These are phyloP conservation scores for Parasteatoda lunata DNA, from an alignment of 2,888 invertebrate species.

Conservation along the genomic window DNA sequence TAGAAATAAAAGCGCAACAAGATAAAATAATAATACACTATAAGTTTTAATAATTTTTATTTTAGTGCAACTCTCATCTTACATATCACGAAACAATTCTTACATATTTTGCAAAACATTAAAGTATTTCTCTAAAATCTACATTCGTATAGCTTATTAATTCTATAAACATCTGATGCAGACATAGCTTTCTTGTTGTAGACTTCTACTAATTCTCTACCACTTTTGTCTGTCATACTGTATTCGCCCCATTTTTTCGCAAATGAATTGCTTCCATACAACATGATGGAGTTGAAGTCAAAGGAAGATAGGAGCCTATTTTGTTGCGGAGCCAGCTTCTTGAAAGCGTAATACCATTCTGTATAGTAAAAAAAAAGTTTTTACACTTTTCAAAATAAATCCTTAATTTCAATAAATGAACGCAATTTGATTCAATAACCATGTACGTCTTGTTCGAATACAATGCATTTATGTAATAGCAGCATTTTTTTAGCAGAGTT, in stretches of 20 bases:
- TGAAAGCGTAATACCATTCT: background rate
- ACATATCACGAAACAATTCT: too few species aligned
- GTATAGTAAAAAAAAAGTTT: background rate
- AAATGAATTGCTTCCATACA: background rate
- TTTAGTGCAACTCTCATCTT: too few species aligned
- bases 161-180: background rate
- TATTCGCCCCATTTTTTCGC: background rate
- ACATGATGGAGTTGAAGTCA: background rate
- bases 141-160: conserved; percentile 27
- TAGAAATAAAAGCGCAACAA: too few species aligned
- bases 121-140: background rate
- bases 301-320: background rate
- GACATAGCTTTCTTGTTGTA: background rate
- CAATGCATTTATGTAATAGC: too few species aligned
- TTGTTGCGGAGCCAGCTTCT: background rate
- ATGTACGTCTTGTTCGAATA: too few species aligned
- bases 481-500: too few species aligned
- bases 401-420: too few species aligned
- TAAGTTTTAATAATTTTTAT: too few species aligned
- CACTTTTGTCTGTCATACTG: background rate
- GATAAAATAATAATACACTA: too few species aligned
- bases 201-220: background rate
- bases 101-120: too few species aligned
- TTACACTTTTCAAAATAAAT: too few species aligned
- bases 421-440: too few species aligned